These are phyloP conservation scores for Exephanes ischioxanthus DNA, from an alignment of 2,888 invertebrate genomes.

Conservation along the genomic window DNA sequence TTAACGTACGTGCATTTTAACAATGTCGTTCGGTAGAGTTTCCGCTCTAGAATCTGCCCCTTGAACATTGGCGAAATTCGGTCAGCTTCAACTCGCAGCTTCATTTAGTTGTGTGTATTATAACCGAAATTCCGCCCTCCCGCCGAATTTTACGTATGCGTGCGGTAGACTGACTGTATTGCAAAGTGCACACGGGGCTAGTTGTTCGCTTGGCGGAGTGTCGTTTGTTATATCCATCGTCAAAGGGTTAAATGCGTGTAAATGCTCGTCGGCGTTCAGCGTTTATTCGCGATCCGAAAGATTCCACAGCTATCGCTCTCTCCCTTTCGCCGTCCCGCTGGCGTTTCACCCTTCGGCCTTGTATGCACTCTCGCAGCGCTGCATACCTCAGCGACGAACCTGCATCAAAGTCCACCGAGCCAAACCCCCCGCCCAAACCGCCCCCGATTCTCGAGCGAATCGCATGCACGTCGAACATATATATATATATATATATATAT, in stretches of 20 bases:
- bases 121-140: background rate
- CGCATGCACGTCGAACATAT: constrained; percentile 23
- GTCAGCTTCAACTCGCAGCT: background rate
- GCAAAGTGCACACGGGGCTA: background rate
- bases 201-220: constrained; percentile 32
- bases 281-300: constrained; percentile 57
- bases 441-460: constrained; percentile 15
- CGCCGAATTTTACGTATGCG: background rate
- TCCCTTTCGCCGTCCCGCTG: constrained; percentile 5
- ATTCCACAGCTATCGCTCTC: constrained; percentile 42
- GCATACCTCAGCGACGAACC: constrained; percentile 7
- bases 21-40: background rate
- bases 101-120: background rate
- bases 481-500: background rate
- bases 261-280: constrained; percentile 68
- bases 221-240: constrained; percentile 69
- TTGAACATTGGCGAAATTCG: background rate
- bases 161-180: background rate
- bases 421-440: background rate
- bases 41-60: background rate
- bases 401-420: constrained; percentile 25
- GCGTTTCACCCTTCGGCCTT: constrained; percentile 18
- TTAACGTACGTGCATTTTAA: background rate
- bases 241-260: constrained; percentile 81
- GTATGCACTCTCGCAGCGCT: constrained; percentile 31